Conservation (phyloP, 1,140 invertebrate genomes). For the Sminthurides bifidus region DNA sequence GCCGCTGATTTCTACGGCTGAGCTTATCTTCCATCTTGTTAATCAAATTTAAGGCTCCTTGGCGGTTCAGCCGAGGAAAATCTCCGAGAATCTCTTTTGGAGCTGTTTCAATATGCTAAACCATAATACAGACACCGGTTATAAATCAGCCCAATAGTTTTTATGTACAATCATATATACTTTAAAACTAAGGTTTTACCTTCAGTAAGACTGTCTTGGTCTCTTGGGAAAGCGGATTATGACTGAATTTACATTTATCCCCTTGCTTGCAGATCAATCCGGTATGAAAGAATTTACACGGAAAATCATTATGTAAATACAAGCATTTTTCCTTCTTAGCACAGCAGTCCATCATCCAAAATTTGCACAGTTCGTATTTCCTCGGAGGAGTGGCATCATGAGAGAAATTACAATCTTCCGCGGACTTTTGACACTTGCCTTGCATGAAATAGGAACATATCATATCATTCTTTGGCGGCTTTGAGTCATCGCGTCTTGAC, state of each 20-base stretch:
- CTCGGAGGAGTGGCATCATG: constrained; percentile 67
- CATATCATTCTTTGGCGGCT: constrained; percentile 45
- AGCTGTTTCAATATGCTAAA: constrained; percentile 73
- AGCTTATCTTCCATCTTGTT: constrained; percentile 25
- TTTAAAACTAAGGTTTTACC: too few species aligned
- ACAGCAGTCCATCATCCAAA: constrained; percentile 90
- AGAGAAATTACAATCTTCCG: constrained; percentile 70
- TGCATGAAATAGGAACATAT: constrained; percentile 74
- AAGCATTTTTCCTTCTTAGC: constrained; percentile 89
- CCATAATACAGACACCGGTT: too few species aligned
- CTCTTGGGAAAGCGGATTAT: constrained; percentile 66
- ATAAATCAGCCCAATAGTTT: too few species aligned
- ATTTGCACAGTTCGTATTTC: constrained; percentile 92
- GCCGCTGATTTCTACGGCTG: not conserved
- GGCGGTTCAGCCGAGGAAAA: constrained; percentile 64
- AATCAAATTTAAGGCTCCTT: constrained; percentile 45
- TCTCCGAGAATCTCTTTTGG: constrained; percentile 80
- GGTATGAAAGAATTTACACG: constrained; percentile 93
- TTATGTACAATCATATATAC: too few species aligned
- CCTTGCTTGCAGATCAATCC: constrained; percentile 67
- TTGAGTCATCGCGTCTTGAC: constrained; percentile 32
- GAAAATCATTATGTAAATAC: constrained; percentile 94
- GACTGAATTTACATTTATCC: constrained; percentile 86
- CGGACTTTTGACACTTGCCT: constrained; percentile 70
- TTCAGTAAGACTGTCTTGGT: constrained; percentile 54